phyloP scores from a whole-genome alignment of 2,113 vertebrate species.

The Candoia aspera region DNA sequence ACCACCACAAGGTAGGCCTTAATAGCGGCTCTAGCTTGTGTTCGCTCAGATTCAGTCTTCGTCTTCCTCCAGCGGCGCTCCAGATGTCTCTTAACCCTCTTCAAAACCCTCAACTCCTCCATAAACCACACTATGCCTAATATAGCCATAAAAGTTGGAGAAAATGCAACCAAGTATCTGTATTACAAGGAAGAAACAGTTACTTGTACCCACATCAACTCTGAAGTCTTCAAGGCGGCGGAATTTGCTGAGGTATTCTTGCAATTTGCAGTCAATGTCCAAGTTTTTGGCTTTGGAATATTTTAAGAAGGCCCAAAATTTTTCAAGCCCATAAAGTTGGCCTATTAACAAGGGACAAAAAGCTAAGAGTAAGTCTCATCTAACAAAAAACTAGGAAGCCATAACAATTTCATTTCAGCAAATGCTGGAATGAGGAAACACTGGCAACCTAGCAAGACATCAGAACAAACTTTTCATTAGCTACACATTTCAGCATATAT shows the following conservation, averaged over 20 bases:
- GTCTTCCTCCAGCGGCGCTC: too few species aligned
- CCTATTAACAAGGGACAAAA: conserved; percentile 68
- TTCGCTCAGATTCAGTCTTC: too few species aligned
- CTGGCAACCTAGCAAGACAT: not conserved
- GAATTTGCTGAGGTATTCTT: conserved; percentile 93
- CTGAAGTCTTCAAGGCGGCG: conserved; percentile 97
- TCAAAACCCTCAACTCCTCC: too few species aligned
- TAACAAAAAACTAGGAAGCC: not conserved
- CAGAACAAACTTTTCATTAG: not conserved
- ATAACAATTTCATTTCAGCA: not conserved
- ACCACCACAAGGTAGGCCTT: too few species aligned
- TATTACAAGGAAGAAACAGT: not conserved
- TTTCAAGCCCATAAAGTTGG: conserved; percentile 97
- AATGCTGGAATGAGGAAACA: not conserved
- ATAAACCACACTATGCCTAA: not conserved
- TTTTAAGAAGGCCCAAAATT: conserved; percentile 99
- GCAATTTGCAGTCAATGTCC: conserved; percentile 94
- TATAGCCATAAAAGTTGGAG: not conserved
- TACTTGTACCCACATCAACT: conserved; percentile 86
- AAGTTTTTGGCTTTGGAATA: conserved; percentile 97
- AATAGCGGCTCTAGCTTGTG: too few species aligned
- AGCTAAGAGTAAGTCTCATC: not conserved
- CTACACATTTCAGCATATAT: not conserved
- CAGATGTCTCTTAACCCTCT: too few species aligned
- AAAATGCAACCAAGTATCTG: not conserved